Base-by-base conservation (phyloP, 2,113 vertebrate genomes). In the Laticauda laticaudata region DNA sequence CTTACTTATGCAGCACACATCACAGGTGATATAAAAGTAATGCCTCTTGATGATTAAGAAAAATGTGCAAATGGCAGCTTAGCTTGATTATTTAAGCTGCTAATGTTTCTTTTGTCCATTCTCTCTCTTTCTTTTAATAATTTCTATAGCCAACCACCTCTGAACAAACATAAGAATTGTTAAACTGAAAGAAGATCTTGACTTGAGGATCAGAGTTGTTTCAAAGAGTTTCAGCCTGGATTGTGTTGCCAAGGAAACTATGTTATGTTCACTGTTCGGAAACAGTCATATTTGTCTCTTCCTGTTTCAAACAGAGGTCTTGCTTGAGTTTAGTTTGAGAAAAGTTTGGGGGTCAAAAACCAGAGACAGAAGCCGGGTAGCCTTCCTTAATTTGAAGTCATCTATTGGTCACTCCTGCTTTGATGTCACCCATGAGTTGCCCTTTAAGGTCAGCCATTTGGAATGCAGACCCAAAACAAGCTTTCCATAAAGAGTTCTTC, bases 191-290 rank as follows among this genome's bases (percentile, higher is more conserved):
- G 91, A 87, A 12, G 23, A 61, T 92, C 90, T 54, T 39, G 88
- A 94, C 90, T 89, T 1, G 34, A 92, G 91, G 91, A 93, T 94
- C 93, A 56, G 81, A 91, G 86, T 45, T 90, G 12, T 75, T 92
- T 92, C 45, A 23, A 0, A 1, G 53, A 75, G 87, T 92, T 93
- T 29, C 56, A 87, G 0, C 0, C 15, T 86, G 69, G 93, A 93
- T 75, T 14, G 45, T 43, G 95, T 93, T 96, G 92, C 95, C 55
- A 93, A 59, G 95, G 90, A 93, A 94, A 96, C 88, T 3, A 0
- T 0, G 90, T 90, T 91, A 86, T 91, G 51, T 87, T 87, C 89
- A 91, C 94, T 55, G 4, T 0, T 91, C 88, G 20, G 88, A 87
- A 95, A 90, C 87, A 54, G 23, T 92, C 90, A 90, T 86, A 86